Evolutionary conservation across 2,113 vertebrate genomes (phyloP).

Genomic region (Eonycteris spelaea): DNA sequence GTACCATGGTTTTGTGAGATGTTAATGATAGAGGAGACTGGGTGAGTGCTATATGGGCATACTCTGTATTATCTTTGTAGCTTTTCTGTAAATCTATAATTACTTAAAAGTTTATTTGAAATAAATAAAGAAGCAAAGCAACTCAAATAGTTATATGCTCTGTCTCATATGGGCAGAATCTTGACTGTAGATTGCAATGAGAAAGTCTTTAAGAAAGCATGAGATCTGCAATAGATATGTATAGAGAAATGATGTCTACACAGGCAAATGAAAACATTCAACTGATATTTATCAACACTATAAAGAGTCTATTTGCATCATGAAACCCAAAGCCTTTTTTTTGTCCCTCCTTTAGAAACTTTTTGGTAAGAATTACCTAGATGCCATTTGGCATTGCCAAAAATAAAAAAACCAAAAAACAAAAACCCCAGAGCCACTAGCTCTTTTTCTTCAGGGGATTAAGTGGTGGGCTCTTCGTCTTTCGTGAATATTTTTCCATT

Average conservation of each 20-base stretch:
- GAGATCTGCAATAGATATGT: neutral
- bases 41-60: neutral
- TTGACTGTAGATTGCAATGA: neutral
- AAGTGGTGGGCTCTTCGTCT: neutral
- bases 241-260: neutral
- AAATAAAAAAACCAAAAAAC: too few species aligned
- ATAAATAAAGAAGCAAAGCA: neutral
- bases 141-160: neutral
- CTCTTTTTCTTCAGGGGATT: neutral
- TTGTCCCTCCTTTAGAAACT: neutral
- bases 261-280: neutral
- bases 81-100: neutral
- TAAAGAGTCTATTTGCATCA: neutral
- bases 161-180: neutral
- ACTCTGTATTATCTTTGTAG: neutral
- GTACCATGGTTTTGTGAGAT: neutral
- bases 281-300: neutral
- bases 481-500: constrained; percentile 15
- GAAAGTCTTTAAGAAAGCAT: neutral
- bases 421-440: neutral
- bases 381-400: neutral
- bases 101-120: neutral
- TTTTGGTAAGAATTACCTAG: neutral
- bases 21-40: neutral
- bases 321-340: neutral